Percentiles rank a stretch among this genome's conserved stretches.
phyloP scores from a whole-genome alignment of 2,888 invertebrate species.

The Ichneumoninae sp. region DNA sequence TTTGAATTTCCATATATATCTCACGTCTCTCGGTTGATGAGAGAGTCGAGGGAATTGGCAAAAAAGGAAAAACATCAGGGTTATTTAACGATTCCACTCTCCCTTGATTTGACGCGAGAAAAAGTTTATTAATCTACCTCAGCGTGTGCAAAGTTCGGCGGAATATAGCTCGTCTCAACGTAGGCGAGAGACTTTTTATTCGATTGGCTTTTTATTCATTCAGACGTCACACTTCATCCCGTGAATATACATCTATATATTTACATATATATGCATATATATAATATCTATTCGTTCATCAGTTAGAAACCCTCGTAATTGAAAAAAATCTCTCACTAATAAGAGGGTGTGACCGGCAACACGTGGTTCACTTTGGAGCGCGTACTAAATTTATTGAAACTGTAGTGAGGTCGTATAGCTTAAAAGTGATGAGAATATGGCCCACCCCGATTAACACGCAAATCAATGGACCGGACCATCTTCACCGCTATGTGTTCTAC shows the following conservation, averaged over 20 bases:
- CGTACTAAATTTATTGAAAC: neutral
- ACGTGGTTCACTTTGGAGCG: neutral
- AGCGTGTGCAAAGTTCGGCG: neutral
- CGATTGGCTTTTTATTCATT: neutral
- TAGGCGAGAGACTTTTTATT: neutral
- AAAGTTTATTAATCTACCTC: neutral
- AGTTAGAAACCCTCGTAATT: neutral
- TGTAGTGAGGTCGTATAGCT: neutral
- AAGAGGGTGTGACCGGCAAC: neutral
- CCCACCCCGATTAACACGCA: neutral
- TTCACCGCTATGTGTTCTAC: neutral
- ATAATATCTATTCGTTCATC: neutral
- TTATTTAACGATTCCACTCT: slow-evolving; percentile 16
- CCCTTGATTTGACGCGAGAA: slow-evolving; percentile 3
- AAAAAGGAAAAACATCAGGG: neutral
- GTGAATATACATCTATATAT: neutral
- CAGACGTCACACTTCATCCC: neutral
- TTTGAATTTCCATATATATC: slow-evolving; percentile 35
- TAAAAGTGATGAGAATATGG: neutral
- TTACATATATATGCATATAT: neutral
- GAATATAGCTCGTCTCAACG: neutral
- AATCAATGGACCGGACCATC: neutral
- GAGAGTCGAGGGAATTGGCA: neutral
- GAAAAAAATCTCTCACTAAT: neutral
- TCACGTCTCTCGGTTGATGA: neutral